Evolutionary conservation across 2,113 vertebrate species (phyloP).

Genomic region (Mustela lutreola): DNA sequence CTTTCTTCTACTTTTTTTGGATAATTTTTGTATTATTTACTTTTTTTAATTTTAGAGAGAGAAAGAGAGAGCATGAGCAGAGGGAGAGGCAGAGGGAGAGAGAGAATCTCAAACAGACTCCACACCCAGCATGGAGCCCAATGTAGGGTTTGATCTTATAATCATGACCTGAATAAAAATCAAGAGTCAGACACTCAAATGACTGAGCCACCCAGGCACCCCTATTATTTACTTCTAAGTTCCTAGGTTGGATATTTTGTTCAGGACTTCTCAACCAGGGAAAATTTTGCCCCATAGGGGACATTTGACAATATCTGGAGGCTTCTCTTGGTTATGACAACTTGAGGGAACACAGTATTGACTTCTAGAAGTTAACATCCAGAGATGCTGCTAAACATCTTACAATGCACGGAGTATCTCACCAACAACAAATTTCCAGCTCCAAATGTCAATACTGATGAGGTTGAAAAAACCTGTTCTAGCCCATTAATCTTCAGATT

Average conservation of each 20-base stretch:
- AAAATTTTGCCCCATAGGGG: neutral
- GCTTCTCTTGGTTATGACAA: neutral
- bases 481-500: conserved; percentile 33
- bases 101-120: neutral
- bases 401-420: neutral
- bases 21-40: neutral
- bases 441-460: neutral
- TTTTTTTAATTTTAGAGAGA: neutral
- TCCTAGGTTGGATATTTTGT: neutral
- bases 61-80: neutral
- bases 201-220: neutral
- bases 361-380: neutral
- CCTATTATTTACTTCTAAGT: neutral
- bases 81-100: neutral
- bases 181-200: neutral
- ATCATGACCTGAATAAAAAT: neutral
- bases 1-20: neutral
- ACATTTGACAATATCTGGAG: neutral
- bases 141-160: neutral
- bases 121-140: neutral
- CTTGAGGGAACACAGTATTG: neutral
- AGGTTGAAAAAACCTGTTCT: neutral
- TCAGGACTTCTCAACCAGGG: neutral
- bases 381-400: neutral
- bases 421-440: neutral